phyloP scores from a whole-genome alignment of 2,113 vertebrate species.

The Hemiprocne comata region DNA sequence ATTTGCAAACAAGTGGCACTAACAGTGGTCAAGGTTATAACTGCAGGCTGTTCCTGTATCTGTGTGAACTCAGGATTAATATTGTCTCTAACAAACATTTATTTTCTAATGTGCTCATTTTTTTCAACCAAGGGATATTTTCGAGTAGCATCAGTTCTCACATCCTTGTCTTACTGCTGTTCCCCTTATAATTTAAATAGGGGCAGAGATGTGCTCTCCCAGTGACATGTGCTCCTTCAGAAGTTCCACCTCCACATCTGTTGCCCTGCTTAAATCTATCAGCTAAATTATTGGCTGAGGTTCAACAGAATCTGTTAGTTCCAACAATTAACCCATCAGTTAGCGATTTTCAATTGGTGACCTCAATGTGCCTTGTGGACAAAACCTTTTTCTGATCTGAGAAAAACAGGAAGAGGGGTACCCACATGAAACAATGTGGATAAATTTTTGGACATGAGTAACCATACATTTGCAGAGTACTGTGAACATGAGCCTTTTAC shows the following conservation, averaged over 20 bases:
- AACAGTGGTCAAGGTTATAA: neutral
- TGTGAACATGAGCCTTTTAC: neutral
- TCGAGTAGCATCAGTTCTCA: constrained; percentile 22
- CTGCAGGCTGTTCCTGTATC: neutral
- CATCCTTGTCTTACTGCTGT: constrained; percentile 17
- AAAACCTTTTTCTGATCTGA: constrained; percentile 34
- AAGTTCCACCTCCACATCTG: constrained; percentile 65
- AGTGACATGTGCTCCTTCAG: constrained; percentile 23
- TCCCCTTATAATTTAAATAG: constrained; percentile 45
- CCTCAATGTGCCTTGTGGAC: constrained; percentile 36
- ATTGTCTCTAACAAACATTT: neutral
- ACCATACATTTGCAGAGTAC: neutral
- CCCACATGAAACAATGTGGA: neutral
- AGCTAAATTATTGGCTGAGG: constrained; percentile 57
- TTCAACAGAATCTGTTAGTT: constrained; percentile 67
- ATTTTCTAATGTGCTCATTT: neutral
- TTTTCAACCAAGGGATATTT: constrained; percentile 23
- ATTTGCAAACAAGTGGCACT: neutral
- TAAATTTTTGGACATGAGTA: constrained; percentile 3
- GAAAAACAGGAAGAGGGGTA: neutral
- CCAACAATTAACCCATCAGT: constrained; percentile 67
- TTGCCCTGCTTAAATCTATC: constrained; percentile 59
- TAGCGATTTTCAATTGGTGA: constrained; percentile 50
- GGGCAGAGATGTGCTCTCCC: constrained; percentile 24
- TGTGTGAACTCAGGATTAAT: neutral